Base-by-base conservation (phyloP, 2,888 invertebrate species). In the Dynastes maya region DNA sequence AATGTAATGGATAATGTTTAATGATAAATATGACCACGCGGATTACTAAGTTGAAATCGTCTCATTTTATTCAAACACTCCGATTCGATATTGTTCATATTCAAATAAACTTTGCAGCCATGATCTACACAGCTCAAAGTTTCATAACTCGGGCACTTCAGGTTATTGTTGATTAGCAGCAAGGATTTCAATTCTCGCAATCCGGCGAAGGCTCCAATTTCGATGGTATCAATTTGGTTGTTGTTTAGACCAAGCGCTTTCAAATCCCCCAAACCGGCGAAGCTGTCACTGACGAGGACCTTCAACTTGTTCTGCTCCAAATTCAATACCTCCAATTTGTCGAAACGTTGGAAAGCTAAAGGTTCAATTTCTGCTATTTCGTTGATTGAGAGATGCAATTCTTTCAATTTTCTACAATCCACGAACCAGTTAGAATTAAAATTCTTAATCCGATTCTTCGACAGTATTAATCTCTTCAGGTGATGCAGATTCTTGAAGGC, bases 131-230 rank as follows among this genome's bases (percentile, higher is more conserved):
- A 55, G n/a, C 16, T n/a, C 55, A 55, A n/a, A 16, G 13, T 16
- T 0, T 55, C n/a, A 5, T 4, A 4, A 55, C 6, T 55, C 55
- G 16, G 16, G 6, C 55, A 55, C n/a, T 16, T 16, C n/a, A 55
- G 2, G 2, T 55, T 55, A 55, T 72, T 72, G n/a, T 1, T 13
- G 2, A 72, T 22, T n/a, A 58, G 22, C 2, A 55, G 22, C 58
- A 72, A n/a, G 6, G 27, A 8, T 67, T 67, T 32, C 49, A 72
- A 37, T 11, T 16, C 29, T 8, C n/a, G 8, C 72, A 58, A 53
- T 1, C 37, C 53, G 4, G 32, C 55, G 53, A 72, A 55, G 11
- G 53, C 53, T 37, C 16, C 49, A 8, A 32, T 9, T 11, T 51
- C 53, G 8, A 71, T 32, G 13, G 13, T 29, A 27, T 13, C 11